Evolutionary conservation across 2,113 vertebrate species (phyloP).

Genomic region (Aptenodytes forsteri): DNA sequence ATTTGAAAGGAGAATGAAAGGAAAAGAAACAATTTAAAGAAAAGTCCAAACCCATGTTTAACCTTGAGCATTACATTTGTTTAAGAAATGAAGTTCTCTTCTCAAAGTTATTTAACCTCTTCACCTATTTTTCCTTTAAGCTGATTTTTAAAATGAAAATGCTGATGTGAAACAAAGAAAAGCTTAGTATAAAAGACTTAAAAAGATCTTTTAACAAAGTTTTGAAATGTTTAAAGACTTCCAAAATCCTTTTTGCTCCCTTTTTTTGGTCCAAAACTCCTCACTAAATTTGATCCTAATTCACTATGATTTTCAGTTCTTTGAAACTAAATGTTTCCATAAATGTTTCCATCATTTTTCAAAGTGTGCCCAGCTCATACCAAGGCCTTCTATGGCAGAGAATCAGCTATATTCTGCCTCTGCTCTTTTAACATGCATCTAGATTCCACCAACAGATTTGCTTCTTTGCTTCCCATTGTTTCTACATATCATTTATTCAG

Average conservation of each 20-base stretch:
- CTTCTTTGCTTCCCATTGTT: neutral
- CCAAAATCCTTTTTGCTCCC: neutral
- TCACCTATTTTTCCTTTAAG: constrained; percentile 16
- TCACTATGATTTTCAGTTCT: neutral
- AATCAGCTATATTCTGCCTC: neutral
- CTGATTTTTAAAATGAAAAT: neutral
- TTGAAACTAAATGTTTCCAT: neutral
- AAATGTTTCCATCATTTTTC: neutral
- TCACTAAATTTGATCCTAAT: neutral
- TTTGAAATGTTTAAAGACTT: neutral
- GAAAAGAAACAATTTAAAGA: constrained; percentile 11
- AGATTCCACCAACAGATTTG: neutral
- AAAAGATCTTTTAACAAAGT: neutral
- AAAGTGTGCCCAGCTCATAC: neutral
- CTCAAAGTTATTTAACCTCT: constrained; percentile 37
- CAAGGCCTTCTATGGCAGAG: neutral
- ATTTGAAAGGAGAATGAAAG: constrained; percentile 27
- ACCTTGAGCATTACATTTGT: constrained; percentile 18
- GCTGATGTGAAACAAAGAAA: constrained; percentile 6
- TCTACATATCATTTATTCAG: neutral
- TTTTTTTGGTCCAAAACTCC: neutral
- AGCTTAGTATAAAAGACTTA: neutral
- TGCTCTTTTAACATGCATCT: neutral
- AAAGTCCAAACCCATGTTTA: neutral
- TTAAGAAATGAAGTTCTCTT: constrained; percentile 6